Conservation (phyloP, 2,113 vertebrate species). For the Scophthalmus maximus region DNA sequence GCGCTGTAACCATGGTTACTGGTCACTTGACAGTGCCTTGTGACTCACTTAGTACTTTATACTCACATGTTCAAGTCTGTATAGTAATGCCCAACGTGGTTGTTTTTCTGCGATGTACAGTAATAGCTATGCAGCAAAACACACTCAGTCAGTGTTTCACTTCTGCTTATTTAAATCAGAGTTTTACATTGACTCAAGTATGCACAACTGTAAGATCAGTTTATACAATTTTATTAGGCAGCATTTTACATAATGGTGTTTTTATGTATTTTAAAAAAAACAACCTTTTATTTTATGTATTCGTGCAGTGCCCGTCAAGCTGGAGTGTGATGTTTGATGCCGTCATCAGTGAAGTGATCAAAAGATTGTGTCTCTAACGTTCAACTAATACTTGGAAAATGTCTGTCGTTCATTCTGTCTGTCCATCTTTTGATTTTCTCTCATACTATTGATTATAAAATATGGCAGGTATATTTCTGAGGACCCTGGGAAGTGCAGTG, state of each 20-base stretch:
- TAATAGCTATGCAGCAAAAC: conserved; percentile 63
- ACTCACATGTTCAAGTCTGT: conserved; percentile 26
- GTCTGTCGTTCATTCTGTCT: not conserved
- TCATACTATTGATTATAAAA: not conserved
- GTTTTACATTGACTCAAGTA: conserved; percentile 18
- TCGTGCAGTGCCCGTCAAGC: not conserved
- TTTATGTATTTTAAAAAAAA: conserved; percentile 11
- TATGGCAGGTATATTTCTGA: not conserved
- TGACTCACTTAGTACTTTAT: conserved; percentile 57
- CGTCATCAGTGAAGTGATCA: not conserved
- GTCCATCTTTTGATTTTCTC: not conserved
- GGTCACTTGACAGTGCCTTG: conserved; percentile 69
- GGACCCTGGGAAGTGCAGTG: not conserved
- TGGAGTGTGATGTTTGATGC: not conserved
- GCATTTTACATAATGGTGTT: conserved; percentile 19
- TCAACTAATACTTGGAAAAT: not conserved
- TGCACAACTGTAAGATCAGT: conserved; percentile 30
- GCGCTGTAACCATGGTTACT: conserved; percentile 65
- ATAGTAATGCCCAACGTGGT: conserved; percentile 12
- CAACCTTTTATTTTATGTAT: conserved; percentile 7
- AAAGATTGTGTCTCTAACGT: not conserved
- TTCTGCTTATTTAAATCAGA: conserved; percentile 13
- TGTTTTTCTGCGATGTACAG: conserved; percentile 51
- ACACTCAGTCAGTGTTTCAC: conserved; percentile 16
- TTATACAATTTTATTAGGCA: conserved; percentile 5